A percentile compares a stretch with the other conserved stretches of the same genome.
Evolutionary conservation across 2,888 invertebrate species (phyloP).

Genomic region (Trichacis sp.): DNA sequence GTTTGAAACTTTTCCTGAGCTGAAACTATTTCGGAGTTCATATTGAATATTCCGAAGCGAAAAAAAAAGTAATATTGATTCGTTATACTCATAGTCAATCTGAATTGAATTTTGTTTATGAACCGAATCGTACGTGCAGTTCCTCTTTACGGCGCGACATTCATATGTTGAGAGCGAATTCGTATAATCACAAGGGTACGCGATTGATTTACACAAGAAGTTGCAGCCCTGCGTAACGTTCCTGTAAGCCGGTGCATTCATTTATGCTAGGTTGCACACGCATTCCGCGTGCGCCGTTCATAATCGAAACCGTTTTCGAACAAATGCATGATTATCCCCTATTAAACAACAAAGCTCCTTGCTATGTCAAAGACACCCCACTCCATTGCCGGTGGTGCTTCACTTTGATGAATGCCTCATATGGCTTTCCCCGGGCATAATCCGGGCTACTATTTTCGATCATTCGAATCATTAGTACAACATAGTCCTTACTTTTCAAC

Average conservation of each 20-base stretch:
- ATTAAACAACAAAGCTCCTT: conserved; percentile 37
- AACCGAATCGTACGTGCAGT: too few species aligned
- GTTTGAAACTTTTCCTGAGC: too few species aligned
- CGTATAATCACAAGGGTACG: conserved; percentile 26
- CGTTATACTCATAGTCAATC: too few species aligned
- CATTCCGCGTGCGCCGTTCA: conserved; percentile 31
- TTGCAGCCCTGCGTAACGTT: conserved; percentile 16
- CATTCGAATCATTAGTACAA: background rate
- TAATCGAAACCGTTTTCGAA: conserved; percentile 33
- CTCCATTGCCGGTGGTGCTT: too few species aligned
- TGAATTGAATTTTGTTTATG: too few species aligned
- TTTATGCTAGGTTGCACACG: conserved; percentile 25
- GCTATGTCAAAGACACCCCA: conserved; percentile 20
- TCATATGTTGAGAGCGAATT: conserved; percentile 33
- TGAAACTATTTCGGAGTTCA: too few species aligned
- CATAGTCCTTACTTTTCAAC: too few species aligned
- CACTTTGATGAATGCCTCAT: conserved; percentile 4
- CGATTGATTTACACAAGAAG: conserved; percentile 37
- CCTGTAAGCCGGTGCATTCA: conserved; percentile 30
- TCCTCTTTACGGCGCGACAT: conserved; percentile 42
- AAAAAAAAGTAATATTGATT: too few species aligned
- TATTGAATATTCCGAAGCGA: too few species aligned
- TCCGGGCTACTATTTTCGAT: background rate
- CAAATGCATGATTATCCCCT: conserved; percentile 39
- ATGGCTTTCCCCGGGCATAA: background rate